Base-by-base conservation (phyloP, 2,797 vertebrate species). In the Sphenodon punctatus region DNA sequence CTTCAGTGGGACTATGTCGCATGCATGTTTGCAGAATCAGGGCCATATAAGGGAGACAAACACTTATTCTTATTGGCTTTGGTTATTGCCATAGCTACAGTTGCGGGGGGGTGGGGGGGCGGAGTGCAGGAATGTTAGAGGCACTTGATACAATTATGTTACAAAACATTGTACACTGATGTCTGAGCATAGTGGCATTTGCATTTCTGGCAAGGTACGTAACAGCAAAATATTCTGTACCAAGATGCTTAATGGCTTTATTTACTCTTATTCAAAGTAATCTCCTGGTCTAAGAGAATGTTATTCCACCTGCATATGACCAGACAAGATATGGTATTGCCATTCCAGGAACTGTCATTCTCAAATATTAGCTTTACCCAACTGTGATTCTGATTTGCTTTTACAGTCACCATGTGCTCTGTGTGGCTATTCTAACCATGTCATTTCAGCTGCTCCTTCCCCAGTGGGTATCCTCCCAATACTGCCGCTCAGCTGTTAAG, bases 21-120 rank as follows among this genome's bases (percentile, higher is more conserved):
- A n/a, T n/a, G n/a, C n/a, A n/a, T n/a, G n/a, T n/a, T n/a, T n/a
- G n/a, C n/a, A n/a, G n/a, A n/a, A n/a, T n/a, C n/a, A n/a, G n/a
- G n/a, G n/a, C n/a, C n/a, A n/a, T n/a, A n/a, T n/a, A n/a, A n/a
- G n/a, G n/a, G n/a, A n/a, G n/a, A n/a, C n/a, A n/a, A n/a, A n/a
- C n/a, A n/a, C n/a, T n/a, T n/a, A n/a, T n/a, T 46, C 78, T 51
- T 74, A 7, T 71, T 17, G 10, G 10, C 58, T 36, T 11, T 84
- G 25, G 39, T 30, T 6, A n/a, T 51, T 11, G 6, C 53, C 66
- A 8, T 11, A 46, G 10, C 15, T 74, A 41, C 45, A 43, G 10
- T 30, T 63, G 32, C 36, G 41, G 34, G 4, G 19, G 20, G n/a
- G n/a, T n/a, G n/a, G n/a, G n/a, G n/a, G n/a, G n/a, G n/a, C 32